Base-by-base conservation (phyloP, 2,888 invertebrate species). In the Andrena fulva region DNA sequence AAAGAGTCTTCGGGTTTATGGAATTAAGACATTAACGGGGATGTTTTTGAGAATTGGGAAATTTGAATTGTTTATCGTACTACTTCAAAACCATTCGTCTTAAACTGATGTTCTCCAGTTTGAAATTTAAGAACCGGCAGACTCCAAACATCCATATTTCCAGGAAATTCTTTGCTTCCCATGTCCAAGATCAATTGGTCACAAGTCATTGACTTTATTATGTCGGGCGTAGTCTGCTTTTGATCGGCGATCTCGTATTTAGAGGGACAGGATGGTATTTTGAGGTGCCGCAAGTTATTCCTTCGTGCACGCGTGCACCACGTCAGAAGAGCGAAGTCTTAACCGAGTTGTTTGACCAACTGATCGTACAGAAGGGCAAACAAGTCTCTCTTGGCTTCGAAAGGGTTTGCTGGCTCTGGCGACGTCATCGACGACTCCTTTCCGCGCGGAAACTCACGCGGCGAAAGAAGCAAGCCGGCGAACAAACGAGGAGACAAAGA, bases 311-410 rank as follows among this genome's bases (percentile, higher is more conserved):
- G 75, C 70, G 42, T 42, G 70, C 35, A 63, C n/a, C 60, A 29
- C 62, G 76, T 68, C 50, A 24, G 24, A 27, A 56, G 24, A 33
- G 54, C 16, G 35, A 27, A 73, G 60, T 71, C 50, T 77, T 74
- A 52, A 72, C 72, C 67, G 68, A 56, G 71, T 56, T 87, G 85
- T 85, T 87, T 87, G 84, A 80, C 56, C 78, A 87, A 87, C 80
- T 84, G 85, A 87, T 87, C 85, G 79, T 87, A 87, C 87, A 81
- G 84, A 87, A 84, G 82, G 82, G 77, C 87, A 87, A 87, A 87
- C 87, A 87, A 86, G 77, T 83, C 83, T 76, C 88, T 84, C 71
- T 42, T 42, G 76, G 63, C 31, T 62, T 48, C 80, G 75, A 86
- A 84, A 84, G 78, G 73, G 77, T 64, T 64, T 52, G 76, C 62